Base-by-base conservation (phyloP, 2,113 vertebrate genomes). In the Leptobrachium ailaonicum region DNA sequence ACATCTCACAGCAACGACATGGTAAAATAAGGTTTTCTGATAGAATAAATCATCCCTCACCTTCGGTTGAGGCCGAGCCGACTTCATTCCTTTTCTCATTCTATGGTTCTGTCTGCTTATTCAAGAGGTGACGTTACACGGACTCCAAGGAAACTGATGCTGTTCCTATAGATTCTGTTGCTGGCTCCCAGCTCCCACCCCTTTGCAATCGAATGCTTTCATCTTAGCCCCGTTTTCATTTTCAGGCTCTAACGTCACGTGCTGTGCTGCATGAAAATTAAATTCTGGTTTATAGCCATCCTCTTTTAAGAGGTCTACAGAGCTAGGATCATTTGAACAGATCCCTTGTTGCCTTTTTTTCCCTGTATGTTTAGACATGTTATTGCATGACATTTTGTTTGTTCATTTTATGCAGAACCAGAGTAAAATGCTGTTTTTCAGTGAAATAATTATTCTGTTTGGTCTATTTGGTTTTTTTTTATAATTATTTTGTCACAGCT, bases 191-290 rank as follows among this genome's bases (percentile, higher is more conserved):
- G 32, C 47, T 44, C 73, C 79, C 79, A 73, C 78, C 79, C 72
- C 66, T 13, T 50, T 80, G 47, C 32, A 62, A 80, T 81, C 71
- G 68, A 73, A 74, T 69, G 66, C n/a, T 41, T 64, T 80, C 71
- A 67, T 41, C 9, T 41, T 44, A 8, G 53, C 62, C 50, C 70
- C n/a, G 32, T 11, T 68, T 75, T 67, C 7, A 75, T 80, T 75
- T 69, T 41, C 53, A 73, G 41, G 12, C 58, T 10, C 43, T 13
- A 47, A 14, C 11, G 71, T 56, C 44, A 63, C 47, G 13, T 68
- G 42, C 6, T 53, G 10, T 43, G 40, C 42, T 7, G 41, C 7
- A 32, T 32, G 64, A 53, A 42, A 14, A 72, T 12, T 8, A 50
- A 45, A 11, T 47, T 47, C 58, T 80, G 47, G 54, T 68, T 40